Percentiles rank a stretch among this genome's conserved stretches.
phyloP scores from a whole-genome alignment of 2,888 invertebrate species.

The Chironomus tentans region DNA sequence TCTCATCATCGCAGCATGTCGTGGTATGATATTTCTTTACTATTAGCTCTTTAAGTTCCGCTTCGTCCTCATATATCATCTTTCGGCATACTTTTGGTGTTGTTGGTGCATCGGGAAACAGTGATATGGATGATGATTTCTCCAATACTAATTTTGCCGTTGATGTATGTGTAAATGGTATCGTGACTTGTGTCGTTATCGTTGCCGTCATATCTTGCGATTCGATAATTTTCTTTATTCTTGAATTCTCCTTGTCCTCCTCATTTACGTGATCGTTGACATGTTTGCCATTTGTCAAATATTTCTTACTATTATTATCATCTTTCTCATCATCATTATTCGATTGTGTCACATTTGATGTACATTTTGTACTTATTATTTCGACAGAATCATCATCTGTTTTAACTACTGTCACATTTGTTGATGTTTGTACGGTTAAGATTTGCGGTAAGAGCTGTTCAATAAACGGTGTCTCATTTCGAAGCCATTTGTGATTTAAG shows the following conservation, averaged over 20 bases:
- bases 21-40: neutral
- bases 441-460: constrained; percentile 27
- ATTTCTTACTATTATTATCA: neutral
- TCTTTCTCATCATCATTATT: neutral
- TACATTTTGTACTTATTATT: neutral
- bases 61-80: constrained; percentile 38
- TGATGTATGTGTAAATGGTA: constrained; percentile 28
- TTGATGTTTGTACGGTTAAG: constrained; percentile 24
- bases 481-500: constrained; percentile 84
- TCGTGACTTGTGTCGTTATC: constrained; percentile 29
- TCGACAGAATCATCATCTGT: constrained; percentile 31
- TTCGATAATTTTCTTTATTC: constrained; percentile 29
- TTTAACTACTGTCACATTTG: constrained; percentile 3
- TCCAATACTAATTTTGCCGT: constrained; percentile 38
- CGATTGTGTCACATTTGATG: constrained; percentile 18
- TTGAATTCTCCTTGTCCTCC: constrained; percentile 31
- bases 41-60: neutral
- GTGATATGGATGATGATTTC: constrained; percentile 37
- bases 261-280: constrained; percentile 28
- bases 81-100: constrained; percentile 58
- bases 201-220: constrained; percentile 29
- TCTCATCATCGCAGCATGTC: constrained; percentile 8
- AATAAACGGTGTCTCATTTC: constrained; percentile 44
- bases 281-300: neutral
- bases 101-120: constrained; percentile 55